phyloP scores from a whole-genome alignment of 23 tunicate species.

The Diplosoma virens region DNA sequence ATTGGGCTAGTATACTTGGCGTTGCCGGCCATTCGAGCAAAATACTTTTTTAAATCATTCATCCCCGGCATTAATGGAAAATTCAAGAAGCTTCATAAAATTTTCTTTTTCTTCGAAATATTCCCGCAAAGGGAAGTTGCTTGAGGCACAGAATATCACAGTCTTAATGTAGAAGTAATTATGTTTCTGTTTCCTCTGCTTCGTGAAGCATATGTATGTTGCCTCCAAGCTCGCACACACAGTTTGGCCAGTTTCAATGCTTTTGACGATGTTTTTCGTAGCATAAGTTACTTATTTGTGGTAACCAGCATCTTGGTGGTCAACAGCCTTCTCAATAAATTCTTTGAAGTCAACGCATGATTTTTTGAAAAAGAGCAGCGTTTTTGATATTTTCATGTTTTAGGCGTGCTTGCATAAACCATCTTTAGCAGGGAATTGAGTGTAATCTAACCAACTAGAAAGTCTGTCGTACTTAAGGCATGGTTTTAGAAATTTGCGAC shows the following conservation, averaged over 20 bases:
- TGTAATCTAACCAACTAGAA: slow-evolving; percentile 34
- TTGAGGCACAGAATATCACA: slow-evolving; percentile 19
- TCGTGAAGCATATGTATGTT: slow-evolving; percentile 25
- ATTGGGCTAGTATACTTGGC: slow-evolving; percentile 29
- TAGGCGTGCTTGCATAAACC: slow-evolving; percentile 39
- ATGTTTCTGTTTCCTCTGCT: slow-evolving; percentile 14
- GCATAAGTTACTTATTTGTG: slow-evolving; percentile 27
- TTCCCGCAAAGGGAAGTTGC: slow-evolving; percentile 9
- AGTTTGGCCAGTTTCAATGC: slow-evolving; percentile 26
- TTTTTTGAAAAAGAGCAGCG: slow-evolving; percentile 38
- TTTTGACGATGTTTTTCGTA: slow-evolving; percentile 7
- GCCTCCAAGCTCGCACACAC: slow-evolving; percentile 3
- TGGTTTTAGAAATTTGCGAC: slow-evolving; percentile 20
- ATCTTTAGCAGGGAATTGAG: slow-evolving; percentile 42
- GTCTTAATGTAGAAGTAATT: slow-evolving; percentile 2
- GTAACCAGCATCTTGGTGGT: slow-evolving; percentile 38
- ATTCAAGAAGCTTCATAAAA: slow-evolving; percentile 22
- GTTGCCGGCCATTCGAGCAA: slow-evolving; percentile 13
- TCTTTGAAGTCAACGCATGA: slow-evolving; percentile 47
- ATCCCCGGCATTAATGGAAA: neutral
- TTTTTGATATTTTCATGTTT: neutral
- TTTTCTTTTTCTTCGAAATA: slow-evolving; percentile 7
- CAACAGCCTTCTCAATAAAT: slow-evolving; percentile 33
- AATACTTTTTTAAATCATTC: neutral
- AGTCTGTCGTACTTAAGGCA: slow-evolving; percentile 17